Percentiles rank a stretch among this genome's conserved stretches.
These are phyloP conservation scores for Aphidius ervi DNA, from an alignment of 1,140 invertebrate species.

Conservation along the genomic window DNA sequence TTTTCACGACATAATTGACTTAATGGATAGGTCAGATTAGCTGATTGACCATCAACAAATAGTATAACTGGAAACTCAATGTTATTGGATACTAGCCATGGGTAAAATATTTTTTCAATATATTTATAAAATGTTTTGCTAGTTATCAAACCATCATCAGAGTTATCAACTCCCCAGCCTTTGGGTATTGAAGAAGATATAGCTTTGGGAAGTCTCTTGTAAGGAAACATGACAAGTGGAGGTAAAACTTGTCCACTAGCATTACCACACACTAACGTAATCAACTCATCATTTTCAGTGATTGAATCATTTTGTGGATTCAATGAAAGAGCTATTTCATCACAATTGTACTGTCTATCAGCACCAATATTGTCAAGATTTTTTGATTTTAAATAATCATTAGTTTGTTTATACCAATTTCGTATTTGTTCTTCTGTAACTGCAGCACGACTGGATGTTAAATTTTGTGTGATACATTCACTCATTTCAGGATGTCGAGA, in stretches of 20 bases:
- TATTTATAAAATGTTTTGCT: slow-evolving; percentile 36
- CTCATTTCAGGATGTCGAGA: slow-evolving; percentile 27
- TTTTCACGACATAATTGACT: no score
- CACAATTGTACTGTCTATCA: slow-evolving; percentile 33
- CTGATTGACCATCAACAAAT: slow-evolving; percentile 42
- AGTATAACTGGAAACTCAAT: slow-evolving; percentile 38
- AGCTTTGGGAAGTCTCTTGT: slow-evolving; percentile 7
- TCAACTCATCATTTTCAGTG: slow-evolving; percentile 28
- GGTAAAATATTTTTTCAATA: slow-evolving; percentile 34
- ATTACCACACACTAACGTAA: slow-evolving; percentile 30
- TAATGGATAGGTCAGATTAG: no score
- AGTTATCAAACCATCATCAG: slow-evolving; percentile 46
- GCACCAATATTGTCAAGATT: slow-evolving; percentile 25
- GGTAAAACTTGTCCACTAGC: slow-evolving; percentile 26
- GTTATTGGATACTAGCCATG: slow-evolving; percentile 32
- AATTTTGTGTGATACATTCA: slow-evolving; percentile 27
- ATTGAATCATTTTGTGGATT: slow-evolving; percentile 32
- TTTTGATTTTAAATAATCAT: slow-evolving; percentile 23
- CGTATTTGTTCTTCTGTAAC: slow-evolving; percentile 23
- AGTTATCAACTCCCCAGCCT: slow-evolving; percentile 30
- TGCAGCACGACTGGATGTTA: slow-evolving; percentile 19
- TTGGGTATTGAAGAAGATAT: slow-evolving; percentile 18
- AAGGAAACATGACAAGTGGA: slow-evolving; percentile 30
- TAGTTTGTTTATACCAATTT: slow-evolving; percentile 25
- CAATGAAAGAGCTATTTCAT: slow-evolving; percentile 37